These are phyloP conservation scores for Disparrhopalites patrizii DNA, from an alignment of 2,888 invertebrate species.

Conservation along the genomic window DNA sequence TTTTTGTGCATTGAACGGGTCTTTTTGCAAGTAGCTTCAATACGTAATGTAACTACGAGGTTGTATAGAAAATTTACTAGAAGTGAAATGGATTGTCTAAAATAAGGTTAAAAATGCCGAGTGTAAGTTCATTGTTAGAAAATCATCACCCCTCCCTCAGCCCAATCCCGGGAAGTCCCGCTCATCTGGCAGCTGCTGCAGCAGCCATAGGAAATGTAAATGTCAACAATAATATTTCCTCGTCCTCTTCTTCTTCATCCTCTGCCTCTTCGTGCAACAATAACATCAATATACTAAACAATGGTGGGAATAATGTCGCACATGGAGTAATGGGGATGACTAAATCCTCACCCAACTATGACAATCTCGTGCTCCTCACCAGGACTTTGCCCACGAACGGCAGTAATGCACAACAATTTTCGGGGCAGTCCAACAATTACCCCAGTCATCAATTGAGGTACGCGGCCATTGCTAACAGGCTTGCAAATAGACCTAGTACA, in stretches of 20 bases:
- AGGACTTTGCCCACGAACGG: constrained; percentile 23
- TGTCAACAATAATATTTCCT: constrained; percentile 5
- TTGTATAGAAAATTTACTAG: no score
- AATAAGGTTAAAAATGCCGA: constrained; percentile 30
- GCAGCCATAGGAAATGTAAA: no score
- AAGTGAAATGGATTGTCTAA: no score
- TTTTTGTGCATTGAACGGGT: no score
- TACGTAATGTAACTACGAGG: no score
- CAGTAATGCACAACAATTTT: neutral
- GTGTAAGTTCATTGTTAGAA: constrained; percentile 33
- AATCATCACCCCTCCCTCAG: constrained; percentile 34
- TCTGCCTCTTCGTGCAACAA: neutral
- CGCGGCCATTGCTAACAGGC: constrained; percentile 30
- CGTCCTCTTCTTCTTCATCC: neutral
- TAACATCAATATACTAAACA: constrained; percentile 1
- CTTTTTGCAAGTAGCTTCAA: no score
- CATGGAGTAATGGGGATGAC: neutral
- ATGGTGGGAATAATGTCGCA: constrained; percentile 13
- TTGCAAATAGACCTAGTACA: constrained; percentile 25
- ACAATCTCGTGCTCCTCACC: constrained; percentile 28
- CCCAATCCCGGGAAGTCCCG: constrained; percentile 35
- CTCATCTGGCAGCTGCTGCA: constrained; percentile 16
- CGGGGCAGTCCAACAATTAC: constrained; percentile 24
- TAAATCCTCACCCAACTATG: constrained; percentile 25
- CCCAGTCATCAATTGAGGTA: constrained; percentile 32